Conservation (phyloP, 1,140 invertebrate species). For the Caenorhabditis latens region DNA sequence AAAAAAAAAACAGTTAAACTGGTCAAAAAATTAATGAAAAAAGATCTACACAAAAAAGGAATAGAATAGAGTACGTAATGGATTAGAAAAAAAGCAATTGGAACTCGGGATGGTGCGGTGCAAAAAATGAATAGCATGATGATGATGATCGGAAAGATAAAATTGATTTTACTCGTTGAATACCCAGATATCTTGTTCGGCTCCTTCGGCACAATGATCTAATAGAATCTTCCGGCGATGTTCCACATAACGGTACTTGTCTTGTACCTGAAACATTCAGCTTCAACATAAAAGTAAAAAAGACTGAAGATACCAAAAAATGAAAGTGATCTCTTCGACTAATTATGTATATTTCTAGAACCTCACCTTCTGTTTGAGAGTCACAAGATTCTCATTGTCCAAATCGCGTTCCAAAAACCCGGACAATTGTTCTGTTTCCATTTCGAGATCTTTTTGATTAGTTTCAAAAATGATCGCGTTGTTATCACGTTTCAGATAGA, state of each 20-base stretch:
- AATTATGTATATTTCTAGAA: not conserved
- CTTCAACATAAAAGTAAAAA: not conserved
- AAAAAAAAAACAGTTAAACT: slow-evolving; percentile 16
- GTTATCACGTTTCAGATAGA: slow-evolving; percentile 96
- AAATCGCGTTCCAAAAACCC: slow-evolving; percentile 98
- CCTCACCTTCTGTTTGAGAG: slow-evolving; percentile 91
- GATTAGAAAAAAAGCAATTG: not conserved
- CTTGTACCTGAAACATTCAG: slow-evolving; percentile 84
- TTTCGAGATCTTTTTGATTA: slow-evolving; percentile 96
- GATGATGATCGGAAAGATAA: not conserved
- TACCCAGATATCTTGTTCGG: slow-evolving; percentile 96
- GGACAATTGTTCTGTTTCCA: slow-evolving; percentile 93
- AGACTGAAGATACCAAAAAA: not conserved
- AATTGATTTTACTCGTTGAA: slow-evolving; percentile 43
- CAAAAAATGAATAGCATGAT: slow-evolving; percentile 18
- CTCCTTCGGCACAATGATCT: slow-evolving; percentile 97
- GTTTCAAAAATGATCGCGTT: slow-evolving; percentile 99
- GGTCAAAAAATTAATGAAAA: not conserved
- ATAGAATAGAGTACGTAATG: not conserved
- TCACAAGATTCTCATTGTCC: slow-evolving; percentile 91
- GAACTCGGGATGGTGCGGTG: too few species aligned
- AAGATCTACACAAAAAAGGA: not conserved
- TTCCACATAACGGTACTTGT: slow-evolving; percentile 98
- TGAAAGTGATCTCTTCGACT: too few species aligned
- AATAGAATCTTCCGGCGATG: slow-evolving; percentile 91